A percentile compares a stretch with the other conserved stretches of the same genome.
These are phyloP conservation scores for Menidia menidia DNA, from an alignment of 2,797 vertebrate genomes.

Conservation along the genomic window DNA sequence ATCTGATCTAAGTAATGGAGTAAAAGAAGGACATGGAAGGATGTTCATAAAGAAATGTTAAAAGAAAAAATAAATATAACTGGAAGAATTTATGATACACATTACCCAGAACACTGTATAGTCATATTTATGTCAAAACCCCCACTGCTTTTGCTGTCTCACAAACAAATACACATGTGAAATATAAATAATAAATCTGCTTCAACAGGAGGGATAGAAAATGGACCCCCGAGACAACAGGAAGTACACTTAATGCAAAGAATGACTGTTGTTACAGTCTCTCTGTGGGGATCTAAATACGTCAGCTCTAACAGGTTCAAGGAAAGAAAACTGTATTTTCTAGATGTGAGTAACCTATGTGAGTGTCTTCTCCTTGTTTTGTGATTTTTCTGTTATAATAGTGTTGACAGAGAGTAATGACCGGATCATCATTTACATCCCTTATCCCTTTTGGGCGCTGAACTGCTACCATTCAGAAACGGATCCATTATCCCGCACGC, in stretches of 20 bases:
- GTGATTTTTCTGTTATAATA: slow-evolving; percentile 23
- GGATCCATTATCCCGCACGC: slow-evolving; percentile 57
- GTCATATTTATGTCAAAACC: not conserved
- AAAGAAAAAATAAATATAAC: no score
- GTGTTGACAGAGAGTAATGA: slow-evolving; percentile 33
- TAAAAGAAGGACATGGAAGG: not conserved
- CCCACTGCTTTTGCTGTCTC: not conserved
- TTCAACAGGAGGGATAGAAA: slow-evolving; percentile 4
- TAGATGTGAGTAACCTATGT: slow-evolving; percentile 2
- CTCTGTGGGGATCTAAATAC: slow-evolving; percentile 59
- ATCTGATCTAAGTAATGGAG: slow-evolving; percentile 11
- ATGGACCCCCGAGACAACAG: slow-evolving; percentile 15
- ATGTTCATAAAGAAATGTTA: not conserved
- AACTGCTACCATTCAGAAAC: slow-evolving; percentile 61
- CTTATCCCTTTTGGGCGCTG: slow-evolving; percentile 47
- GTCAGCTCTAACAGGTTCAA: slow-evolving; percentile 55
- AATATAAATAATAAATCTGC: slow-evolving; percentile 35
- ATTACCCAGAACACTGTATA: no score
- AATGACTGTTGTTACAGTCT: slow-evolving; percentile 64
- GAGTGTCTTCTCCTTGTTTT: slow-evolving; percentile 7
- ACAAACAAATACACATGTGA: slow-evolving; percentile 33
- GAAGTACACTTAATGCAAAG: slow-evolving; percentile 43
- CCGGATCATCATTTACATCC: slow-evolving; percentile 44
- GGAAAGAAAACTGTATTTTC: slow-evolving; percentile 8
- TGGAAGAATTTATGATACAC: no score